These are phyloP conservation scores for Anomalospiza imberbis DNA, from an alignment of 2,797 vertebrate species.

Conservation along the genomic window DNA sequence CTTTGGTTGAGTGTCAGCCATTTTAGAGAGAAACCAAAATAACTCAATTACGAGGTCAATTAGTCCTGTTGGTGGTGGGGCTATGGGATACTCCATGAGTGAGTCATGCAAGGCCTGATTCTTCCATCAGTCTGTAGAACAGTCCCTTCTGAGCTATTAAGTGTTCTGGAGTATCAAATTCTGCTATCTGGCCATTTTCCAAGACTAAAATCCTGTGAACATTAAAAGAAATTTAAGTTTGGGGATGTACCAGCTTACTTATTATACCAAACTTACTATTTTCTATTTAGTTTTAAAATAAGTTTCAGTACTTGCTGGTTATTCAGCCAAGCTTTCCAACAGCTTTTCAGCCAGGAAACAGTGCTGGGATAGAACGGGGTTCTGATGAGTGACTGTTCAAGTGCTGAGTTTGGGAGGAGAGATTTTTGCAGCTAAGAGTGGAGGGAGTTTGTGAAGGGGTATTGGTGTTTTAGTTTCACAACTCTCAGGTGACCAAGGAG, in stretches of 20 bases:
- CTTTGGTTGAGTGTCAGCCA: neutral
- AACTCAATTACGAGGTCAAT: conserved; percentile 19
- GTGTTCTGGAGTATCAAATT: conserved; percentile 85
- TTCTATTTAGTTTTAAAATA: neutral
- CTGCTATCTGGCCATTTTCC: conserved; percentile 87
- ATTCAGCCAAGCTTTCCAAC: neutral
- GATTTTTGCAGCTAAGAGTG: neutral
- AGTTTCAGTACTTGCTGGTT: neutral
- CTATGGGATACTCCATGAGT: neutral
- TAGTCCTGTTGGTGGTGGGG: neutral
- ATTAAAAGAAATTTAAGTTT: neutral
- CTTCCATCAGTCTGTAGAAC: conserved; percentile 89
- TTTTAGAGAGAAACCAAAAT: neutral
- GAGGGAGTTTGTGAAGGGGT: neutral
- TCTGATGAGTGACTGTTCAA: neutral
- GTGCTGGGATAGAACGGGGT: neutral
- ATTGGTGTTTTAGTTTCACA: neutral
- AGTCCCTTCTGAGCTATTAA: conserved; percentile 85
- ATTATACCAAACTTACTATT: neutral
- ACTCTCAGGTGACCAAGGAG: neutral
- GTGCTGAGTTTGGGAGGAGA: neutral
- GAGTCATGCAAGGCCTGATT: conserved; percentile 80
- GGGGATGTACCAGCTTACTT: neutral
- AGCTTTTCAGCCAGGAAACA: neutral
- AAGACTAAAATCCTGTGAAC: conserved; percentile 88